These are phyloP conservation scores for Volucella inanis DNA, from an alignment of 2,888 invertebrate genomes.

Conservation along the genomic window DNA sequence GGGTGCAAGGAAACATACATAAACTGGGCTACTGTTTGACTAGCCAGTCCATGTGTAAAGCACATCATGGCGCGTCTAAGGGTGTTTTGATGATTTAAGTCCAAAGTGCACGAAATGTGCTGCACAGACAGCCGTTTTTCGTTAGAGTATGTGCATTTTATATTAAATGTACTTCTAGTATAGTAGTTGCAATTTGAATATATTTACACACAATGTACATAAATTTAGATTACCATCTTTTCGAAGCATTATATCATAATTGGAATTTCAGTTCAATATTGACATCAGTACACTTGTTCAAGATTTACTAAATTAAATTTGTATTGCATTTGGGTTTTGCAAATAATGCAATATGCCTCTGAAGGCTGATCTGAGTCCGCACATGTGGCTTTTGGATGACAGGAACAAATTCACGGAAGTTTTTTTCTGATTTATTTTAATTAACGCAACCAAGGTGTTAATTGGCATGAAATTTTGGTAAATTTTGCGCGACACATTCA, in stretches of 20 bases:
- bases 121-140: conserved; percentile 5
- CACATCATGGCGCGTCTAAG: conserved; percentile 59
- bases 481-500: conserved; percentile 68
- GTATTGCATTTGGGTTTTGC: not conserved
- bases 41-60: conserved; percentile 67
- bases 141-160: no score
- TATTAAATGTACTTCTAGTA: no score
- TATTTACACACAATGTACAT: no score
- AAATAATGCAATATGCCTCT: conserved; percentile 38
- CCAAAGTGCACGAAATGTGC: conserved; percentile 54
- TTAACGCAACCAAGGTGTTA: conserved; percentile 74
- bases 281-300: no score
- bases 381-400: conserved; percentile 53
- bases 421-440: conserved; percentile 75
- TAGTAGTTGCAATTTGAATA: no score
- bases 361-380: conserved; percentile 16
- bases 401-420: conserved; percentile 67
- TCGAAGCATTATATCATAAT: no score
- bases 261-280: no score
- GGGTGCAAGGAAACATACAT: conserved; percentile 71
- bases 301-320: not conserved
- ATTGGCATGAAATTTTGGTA: conserved; percentile 73
- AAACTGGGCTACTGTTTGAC: conserved; percentile 75
- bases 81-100: conserved; percentile 67
- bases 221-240: no score